phyloP scores from a whole-genome alignment of 2,888 invertebrate species.

The Drosophila anomelani region DNA sequence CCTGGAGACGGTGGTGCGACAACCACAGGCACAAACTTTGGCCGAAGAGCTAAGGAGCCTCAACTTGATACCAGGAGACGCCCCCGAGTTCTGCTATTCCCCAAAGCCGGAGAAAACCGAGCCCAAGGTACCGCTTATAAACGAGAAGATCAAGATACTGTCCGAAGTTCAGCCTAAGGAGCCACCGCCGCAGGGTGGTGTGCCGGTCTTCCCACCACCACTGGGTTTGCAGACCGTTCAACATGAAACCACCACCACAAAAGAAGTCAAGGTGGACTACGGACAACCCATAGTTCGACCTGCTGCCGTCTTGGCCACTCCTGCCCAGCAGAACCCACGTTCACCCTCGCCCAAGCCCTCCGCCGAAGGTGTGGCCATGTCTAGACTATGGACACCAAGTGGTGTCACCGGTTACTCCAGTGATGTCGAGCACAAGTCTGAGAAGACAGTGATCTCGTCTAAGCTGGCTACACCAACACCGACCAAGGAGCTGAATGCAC shows the following conservation, averaged over 20 bases:
- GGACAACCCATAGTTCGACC: slow-evolving; percentile 84
- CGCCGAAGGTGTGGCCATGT: slow-evolving; percentile 88
- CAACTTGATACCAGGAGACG: slow-evolving; percentile 88
- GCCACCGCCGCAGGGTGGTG: slow-evolving; percentile 86
- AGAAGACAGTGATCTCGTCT: slow-evolving; percentile 33
- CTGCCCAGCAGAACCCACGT: slow-evolving; percentile 77
- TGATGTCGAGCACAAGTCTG: slow-evolving; percentile 69
- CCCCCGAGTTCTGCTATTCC: slow-evolving; percentile 89
- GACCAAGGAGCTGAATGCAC: slow-evolving; percentile 85
- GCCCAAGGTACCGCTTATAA: slow-evolving; percentile 85
- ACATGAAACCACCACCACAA: slow-evolving; percentile 75
- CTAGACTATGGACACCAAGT: slow-evolving; percentile 87
- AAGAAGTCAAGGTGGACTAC: slow-evolving; percentile 81
- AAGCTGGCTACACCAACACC: slow-evolving; percentile 72
- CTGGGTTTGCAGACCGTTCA: slow-evolving; percentile 65
- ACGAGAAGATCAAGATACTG: slow-evolving; percentile 87
- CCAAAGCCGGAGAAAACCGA: slow-evolving; percentile 85
- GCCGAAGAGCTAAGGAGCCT: slow-evolving; percentile 84
- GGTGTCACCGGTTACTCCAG: slow-evolving; percentile 69
- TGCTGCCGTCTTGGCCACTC: slow-evolving; percentile 79
- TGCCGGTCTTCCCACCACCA: slow-evolving; percentile 85
- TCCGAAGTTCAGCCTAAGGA: slow-evolving; percentile 87
- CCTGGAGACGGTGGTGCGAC: slow-evolving; percentile 57
- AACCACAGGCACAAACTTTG: slow-evolving; percentile 64
- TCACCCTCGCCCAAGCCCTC: slow-evolving; percentile 87